These are phyloP conservation scores for Zoanthus solanderi DNA, from an alignment of 92 coral and sea anemone species.

Conservation along the genomic window DNA sequence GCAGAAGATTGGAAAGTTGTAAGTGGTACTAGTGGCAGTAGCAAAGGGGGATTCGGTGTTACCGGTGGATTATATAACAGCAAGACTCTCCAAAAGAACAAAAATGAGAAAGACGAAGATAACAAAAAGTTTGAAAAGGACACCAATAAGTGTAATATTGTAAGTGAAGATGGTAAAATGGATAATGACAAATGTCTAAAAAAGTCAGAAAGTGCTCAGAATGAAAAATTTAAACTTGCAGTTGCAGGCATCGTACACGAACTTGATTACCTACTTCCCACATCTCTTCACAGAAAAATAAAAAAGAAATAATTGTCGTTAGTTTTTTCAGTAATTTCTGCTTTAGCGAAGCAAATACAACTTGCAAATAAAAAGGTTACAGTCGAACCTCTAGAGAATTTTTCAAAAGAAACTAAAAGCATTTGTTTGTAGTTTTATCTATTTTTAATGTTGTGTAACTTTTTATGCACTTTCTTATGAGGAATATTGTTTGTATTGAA, in stretches of 20 bases:
- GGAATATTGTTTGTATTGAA: too few relatives aligned
- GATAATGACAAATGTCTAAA: constrained; percentile 25
- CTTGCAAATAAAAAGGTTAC: too few relatives aligned
- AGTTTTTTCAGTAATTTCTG: background rate
- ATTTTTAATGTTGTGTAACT: too few relatives aligned
- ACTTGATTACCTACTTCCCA: background rate
- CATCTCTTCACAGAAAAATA: background rate
- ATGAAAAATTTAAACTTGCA: constrained; percentile 28
- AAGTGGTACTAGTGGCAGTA: constrained; percentile 55
- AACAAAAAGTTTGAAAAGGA: background rate
- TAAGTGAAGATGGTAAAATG: constrained; percentile 1
- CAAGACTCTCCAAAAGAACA: background rate
- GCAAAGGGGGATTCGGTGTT: constrained; percentile 39
- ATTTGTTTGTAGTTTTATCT: too few relatives aligned
- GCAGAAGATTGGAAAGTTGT: constrained; percentile 56
- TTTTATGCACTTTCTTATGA: too few relatives aligned
- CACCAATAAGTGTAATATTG: background rate
- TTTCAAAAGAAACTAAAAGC: too few relatives aligned
- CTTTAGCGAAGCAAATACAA: constrained; percentile 10
- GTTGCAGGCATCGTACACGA: constrained; percentile 38
- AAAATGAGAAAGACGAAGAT: background rate
- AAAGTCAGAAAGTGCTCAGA: constrained; percentile 19
- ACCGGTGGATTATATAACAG: background rate
- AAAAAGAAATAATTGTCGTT: background rate
- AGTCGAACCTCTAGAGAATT: too few relatives aligned